Conservation (phyloP, 2,797 vertebrate genomes). For the Anomalospiza imberbis region DNA sequence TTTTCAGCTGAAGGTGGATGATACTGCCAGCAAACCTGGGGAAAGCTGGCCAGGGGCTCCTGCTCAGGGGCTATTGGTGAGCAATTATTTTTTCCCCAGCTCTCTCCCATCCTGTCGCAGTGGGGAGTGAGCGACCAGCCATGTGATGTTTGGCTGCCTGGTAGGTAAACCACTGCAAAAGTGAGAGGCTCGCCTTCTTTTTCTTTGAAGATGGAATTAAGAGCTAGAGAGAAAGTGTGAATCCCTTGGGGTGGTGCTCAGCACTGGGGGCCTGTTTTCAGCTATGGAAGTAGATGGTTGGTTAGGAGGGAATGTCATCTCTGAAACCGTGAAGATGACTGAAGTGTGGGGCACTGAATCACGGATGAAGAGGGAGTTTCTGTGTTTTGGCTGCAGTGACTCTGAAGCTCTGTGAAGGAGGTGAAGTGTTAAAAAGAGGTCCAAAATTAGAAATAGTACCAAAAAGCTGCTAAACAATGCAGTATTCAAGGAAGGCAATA, state of each 20-base stretch:
- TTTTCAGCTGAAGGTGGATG: neutral
- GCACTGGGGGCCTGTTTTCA: neutral
- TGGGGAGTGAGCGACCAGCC: rapidly evolving
- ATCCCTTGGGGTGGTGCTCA: neutral
- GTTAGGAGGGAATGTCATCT: neutral
- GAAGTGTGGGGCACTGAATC: neutral
- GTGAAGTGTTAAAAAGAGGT: neutral
- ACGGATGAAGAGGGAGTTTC: neutral
- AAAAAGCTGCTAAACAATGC: neutral
- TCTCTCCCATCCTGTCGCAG: rapidly evolving
- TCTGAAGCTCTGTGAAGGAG: neutral
- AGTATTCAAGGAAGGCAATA: neutral
- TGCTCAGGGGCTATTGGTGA: neutral
- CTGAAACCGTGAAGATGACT: neutral
- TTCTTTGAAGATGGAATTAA: neutral
- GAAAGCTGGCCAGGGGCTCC: neutral
- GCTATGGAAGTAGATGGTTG: neutral
- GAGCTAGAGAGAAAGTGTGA: neutral
- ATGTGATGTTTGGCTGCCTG: neutral
- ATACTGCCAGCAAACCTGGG: neutral
- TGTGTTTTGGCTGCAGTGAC: neutral
- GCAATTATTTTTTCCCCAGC: rapidly evolving
- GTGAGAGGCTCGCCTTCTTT: neutral
- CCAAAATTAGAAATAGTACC: neutral
- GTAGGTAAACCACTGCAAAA: neutral